These are phyloP conservation scores for Nymphalis urticae DNA, from an alignment of 2,888 invertebrate genomes.

Conservation along the genomic window DNA sequence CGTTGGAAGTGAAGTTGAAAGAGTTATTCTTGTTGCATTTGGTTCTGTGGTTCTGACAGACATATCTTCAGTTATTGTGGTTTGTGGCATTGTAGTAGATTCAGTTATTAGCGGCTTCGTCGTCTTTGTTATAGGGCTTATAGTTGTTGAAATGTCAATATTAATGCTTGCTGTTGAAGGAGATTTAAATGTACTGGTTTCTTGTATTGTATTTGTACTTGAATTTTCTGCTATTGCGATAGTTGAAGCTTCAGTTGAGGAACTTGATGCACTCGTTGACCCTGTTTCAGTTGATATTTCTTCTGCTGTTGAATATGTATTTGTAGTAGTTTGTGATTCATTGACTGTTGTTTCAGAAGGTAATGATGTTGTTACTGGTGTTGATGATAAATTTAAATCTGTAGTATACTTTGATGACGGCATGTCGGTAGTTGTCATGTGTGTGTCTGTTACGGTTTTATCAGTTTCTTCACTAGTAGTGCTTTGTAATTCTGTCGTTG, in stretches of 20 bases:
- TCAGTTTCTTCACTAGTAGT: neutral
- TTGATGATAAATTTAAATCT: neutral
- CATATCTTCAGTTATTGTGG: neutral
- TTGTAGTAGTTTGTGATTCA: too few species aligned
- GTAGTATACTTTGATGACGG: conserved; percentile 8
- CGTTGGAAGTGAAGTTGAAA: neutral
- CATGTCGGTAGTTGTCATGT: neutral
- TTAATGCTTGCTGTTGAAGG: neutral
- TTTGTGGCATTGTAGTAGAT: neutral
- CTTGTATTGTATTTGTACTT: neutral
- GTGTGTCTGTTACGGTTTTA: neutral
- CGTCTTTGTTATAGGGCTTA: too few species aligned
- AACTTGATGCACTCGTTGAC: neutral
- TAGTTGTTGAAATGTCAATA: neutral
- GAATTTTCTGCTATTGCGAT: neutral
- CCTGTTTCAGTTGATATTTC: neutral
- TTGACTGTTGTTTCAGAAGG: neutral
- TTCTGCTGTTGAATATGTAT: neutral
- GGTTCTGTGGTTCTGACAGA: too few species aligned
- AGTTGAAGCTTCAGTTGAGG: neutral
- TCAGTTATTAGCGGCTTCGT: neutral
- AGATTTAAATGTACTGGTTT: neutral
- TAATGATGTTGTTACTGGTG: neutral
- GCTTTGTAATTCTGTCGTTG: neutral
- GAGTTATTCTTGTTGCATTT: too few species aligned